These are phyloP conservation scores for Cnemophilus loriae DNA, from an alignment of 2,113 vertebrate genomes.

Conservation along the genomic window DNA sequence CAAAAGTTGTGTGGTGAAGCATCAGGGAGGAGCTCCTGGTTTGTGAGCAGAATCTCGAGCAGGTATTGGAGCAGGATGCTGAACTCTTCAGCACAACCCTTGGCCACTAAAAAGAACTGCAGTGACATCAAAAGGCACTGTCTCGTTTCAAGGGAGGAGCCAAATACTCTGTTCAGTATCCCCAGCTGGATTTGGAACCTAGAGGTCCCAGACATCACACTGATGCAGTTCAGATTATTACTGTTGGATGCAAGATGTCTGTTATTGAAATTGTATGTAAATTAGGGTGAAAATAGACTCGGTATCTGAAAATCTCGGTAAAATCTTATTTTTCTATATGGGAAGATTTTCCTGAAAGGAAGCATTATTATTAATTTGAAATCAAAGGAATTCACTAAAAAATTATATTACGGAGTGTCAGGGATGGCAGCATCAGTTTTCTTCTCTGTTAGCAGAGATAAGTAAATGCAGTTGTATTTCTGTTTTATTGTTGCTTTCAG, in stretches of 20 bases:
- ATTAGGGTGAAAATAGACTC: background rate
- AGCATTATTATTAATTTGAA: background rate
- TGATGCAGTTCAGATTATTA: background rate
- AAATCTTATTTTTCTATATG: background rate
- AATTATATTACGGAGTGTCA: background rate
- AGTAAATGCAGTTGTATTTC: background rate
- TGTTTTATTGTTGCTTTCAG: background rate
- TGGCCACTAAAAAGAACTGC: background rate
- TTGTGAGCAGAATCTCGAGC: background rate
- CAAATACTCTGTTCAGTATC: background rate
- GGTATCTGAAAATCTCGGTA: background rate
- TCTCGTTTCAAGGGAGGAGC: background rate
- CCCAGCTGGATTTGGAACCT: background rate
- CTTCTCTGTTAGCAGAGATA: background rate
- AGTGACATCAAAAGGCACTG: background rate
- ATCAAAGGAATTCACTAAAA: background rate
- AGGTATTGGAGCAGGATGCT: background rate
- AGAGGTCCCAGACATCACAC: background rate
- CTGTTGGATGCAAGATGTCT: too few relatives aligned
- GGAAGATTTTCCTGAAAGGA: background rate
- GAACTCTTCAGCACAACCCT: background rate
- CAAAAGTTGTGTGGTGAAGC: background rate
- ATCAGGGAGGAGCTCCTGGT: background rate
- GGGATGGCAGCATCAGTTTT: background rate
- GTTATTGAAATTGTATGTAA: background rate